Base-by-base conservation (phyloP, 2,797 vertebrate species). In the Danio jaintianensis region DNA sequence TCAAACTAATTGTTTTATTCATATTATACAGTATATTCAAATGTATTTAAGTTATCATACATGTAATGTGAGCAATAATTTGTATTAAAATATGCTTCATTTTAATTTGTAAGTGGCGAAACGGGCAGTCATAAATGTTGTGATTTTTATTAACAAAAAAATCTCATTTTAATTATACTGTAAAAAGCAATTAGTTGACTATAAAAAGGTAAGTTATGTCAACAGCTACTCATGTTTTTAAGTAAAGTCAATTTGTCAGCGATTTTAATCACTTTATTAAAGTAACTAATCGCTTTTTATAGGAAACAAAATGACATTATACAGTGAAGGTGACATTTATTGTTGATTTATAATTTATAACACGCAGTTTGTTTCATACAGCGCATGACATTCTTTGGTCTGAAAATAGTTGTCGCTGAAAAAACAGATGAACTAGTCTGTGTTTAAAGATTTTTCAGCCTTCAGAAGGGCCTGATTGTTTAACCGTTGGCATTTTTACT, bases 31-130 rank as follows among this genome's bases (percentile, higher is more conserved):
- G 50, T 61, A 59, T 40, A 43, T 75, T 53, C 55, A 70, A 48
- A 47, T 82, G 5, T 71, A 70, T 48, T 76, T 38, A 70, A 69
- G 79, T 68, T 62, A 81, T 77, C 58, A 63, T 61, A 69, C 55
- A 62, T 75, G 48, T 61, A 61, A 81, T 70, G 74, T 76, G 52
- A 82, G 73, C 80, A 56, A 82, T 77, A 71, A n/a, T 58, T 50
- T 72, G 22, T 55, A 7, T 38, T 63, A 56, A 58, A 75, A 45
- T 66, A 66, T 16, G 62, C 40, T 66, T 64, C 53, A 29, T 76
- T 66, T 43, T 45, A 62, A 12, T 75, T 48, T n/a, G 1, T 38
- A 29, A 42, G 48, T 64, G 48, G 59, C 48, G 16, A 20, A 63
- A 42, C 47, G 52, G 59, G n/a, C 3, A 1, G 5, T 73, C 45